phyloP scores from a whole-genome alignment of 2,797 vertebrate genomes.

The Anguilla megastoma region DNA sequence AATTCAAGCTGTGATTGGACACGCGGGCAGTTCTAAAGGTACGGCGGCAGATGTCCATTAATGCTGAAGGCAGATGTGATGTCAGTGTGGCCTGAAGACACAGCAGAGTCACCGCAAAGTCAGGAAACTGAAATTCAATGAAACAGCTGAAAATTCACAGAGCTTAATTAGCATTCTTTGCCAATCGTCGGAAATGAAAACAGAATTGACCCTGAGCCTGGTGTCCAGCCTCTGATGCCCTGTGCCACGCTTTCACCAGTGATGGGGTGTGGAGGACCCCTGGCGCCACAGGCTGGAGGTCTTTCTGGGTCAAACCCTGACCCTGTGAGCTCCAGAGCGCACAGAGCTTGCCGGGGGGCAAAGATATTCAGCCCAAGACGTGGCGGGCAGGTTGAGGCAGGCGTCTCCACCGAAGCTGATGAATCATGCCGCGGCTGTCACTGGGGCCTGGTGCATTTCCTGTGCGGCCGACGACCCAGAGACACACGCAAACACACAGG shows the following conservation, averaged over 20 bases:
- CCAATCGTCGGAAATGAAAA: neutral
- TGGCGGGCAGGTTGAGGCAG: conserved; percentile 50
- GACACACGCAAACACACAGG: conserved; percentile 12
- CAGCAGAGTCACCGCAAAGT: neutral
- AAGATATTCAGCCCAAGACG: conserved; percentile 48
- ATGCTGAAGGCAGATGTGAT: neutral
- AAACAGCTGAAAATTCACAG: neutral
- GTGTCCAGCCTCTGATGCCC: no score
- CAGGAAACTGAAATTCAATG: neutral
- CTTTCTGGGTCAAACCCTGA: neutral
- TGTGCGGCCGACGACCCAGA: conserved; percentile 40
- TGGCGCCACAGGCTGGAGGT: neutral
- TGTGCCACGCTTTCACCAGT: neutral
- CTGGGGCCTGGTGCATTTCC: conserved; percentile 55
- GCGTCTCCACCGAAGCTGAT: conserved; percentile 53
- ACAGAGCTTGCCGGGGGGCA: conserved; percentile 23
- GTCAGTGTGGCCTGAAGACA: neutral
- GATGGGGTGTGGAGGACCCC: neutral
- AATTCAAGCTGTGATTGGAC: neutral
- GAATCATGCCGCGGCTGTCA: conserved; percentile 52
- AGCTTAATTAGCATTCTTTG: neutral
- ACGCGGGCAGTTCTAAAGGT: neutral
- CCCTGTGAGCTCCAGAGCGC: neutral
- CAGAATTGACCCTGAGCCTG: neutral
- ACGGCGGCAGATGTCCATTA: neutral